phyloP scores from a whole-genome alignment of 2,113 vertebrate species.

The Sceloporus tristichus region DNA sequence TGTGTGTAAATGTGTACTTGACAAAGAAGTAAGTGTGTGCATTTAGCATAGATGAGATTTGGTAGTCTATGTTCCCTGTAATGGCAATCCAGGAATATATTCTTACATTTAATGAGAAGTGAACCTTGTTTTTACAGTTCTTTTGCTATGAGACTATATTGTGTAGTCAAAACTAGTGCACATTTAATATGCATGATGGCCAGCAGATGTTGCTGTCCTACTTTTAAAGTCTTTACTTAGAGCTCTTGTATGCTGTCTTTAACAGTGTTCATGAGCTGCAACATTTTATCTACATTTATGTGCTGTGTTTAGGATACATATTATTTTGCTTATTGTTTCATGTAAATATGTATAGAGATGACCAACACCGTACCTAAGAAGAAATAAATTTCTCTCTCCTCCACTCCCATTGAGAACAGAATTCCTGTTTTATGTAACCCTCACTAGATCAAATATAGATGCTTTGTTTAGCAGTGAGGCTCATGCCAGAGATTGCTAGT shows the following conservation, averaged over 20 bases:
- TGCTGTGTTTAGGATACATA: background rate
- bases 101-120: background rate
- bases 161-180: too few relatives aligned
- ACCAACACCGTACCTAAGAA: background rate
- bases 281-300: background rate
- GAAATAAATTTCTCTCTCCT: background rate
- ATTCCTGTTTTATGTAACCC: background rate
- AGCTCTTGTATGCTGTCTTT: background rate
- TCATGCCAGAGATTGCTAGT: background rate
- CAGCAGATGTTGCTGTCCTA: constrained; percentile 73
- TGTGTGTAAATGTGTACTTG: background rate
- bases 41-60: background rate
- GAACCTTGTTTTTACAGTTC: accelerated
- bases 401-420: background rate
- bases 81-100: background rate
- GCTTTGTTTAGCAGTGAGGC: background rate
- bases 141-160: background rate
- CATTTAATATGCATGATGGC: constrained; percentile 48
- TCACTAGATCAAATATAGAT: background rate
- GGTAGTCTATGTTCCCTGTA: background rate
- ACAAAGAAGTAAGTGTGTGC: background rate
- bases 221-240: constrained; percentile 48
- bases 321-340: background rate
- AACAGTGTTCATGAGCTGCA: background rate
- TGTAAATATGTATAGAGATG: background rate